Evolutionary conservation across 2,113 vertebrate species (phyloP).

Genomic region (Eretmodus cyanostictus): DNA sequence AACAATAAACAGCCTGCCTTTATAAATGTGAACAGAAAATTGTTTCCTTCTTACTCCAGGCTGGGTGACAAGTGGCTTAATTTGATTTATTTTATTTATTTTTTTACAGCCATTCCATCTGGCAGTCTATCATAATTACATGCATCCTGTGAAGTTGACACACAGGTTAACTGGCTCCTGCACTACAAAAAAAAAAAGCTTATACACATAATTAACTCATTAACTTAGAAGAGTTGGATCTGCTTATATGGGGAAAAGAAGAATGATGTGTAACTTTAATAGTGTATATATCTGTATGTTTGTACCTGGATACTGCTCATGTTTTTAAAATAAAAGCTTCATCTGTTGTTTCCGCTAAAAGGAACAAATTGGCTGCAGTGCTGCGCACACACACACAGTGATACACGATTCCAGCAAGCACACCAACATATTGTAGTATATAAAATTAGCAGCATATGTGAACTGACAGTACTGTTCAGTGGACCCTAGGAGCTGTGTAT

Average conservation of each 20-base stretch:
- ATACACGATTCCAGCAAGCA: neutral
- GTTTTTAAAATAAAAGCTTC: neutral
- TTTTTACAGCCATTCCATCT: neutral
- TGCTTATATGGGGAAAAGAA: neutral
- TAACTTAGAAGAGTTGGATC: neutral
- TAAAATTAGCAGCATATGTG: neutral
- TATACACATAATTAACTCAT: slow-evolving; percentile 16
- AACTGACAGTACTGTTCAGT: neutral
- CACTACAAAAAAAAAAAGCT: neutral
- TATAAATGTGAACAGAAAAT: neutral
- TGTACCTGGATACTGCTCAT: neutral
- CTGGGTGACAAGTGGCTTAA: neutral
- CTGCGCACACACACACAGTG: neutral
- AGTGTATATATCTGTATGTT: neutral
- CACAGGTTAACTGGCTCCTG: slow-evolving; percentile 1
- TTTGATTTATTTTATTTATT: neutral
- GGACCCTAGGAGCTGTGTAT: neutral
- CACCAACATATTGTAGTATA: neutral
- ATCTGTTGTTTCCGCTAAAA: neutral
- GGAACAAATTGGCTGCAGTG: neutral
- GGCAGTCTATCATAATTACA: slow-evolving; percentile 9
- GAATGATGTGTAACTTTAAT: neutral
- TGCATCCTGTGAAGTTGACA: slow-evolving; percentile 1
- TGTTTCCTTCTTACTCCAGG: neutral
- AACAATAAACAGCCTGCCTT: neutral